phyloP scores from a whole-genome alignment of 2,888 invertebrate species.

The Norana najaformis region DNA sequence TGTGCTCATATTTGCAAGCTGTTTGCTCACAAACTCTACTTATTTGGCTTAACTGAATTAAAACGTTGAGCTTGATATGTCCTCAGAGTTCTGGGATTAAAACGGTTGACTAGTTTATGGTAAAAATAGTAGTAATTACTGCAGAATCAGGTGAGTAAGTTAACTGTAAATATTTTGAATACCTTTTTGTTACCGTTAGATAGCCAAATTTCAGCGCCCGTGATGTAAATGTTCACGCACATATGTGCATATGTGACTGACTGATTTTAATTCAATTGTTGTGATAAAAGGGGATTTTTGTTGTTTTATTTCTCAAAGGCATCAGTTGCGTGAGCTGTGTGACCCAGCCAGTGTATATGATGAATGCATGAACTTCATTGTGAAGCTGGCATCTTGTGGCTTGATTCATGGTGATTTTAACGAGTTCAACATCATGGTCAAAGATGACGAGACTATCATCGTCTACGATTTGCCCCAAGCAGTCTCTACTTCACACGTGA shows the following conservation, averaged over 20 bases:
- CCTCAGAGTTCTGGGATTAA: too few relatives aligned
- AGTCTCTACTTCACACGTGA: conserved; percentile 89
- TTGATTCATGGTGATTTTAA: conserved; percentile 99
- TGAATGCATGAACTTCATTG: conserved; percentile 88
- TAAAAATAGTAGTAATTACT: too few relatives aligned
- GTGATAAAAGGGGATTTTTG: too few relatives aligned
- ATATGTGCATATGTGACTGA: too few relatives aligned
- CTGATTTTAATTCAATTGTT: too few relatives aligned
- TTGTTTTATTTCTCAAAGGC: conserved; percentile 30
- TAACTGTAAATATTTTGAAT: too few relatives aligned
- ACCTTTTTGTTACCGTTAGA: too few relatives aligned
- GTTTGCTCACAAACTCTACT: neutral
- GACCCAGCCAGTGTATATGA: conserved; percentile 83
- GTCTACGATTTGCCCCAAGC: conserved; percentile 99
- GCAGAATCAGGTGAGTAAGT: too few relatives aligned
- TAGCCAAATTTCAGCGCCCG: too few relatives aligned
- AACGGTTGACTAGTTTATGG: too few relatives aligned
- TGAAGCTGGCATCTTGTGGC: conserved; percentile 86
- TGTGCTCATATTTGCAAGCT: neutral
- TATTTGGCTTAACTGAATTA: neutral
- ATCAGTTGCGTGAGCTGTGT: conserved; percentile 69
- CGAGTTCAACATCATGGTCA: conserved; percentile 93
- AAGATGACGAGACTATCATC: conserved; percentile 66
- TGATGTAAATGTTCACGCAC: too few relatives aligned
- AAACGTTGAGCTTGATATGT: too few relatives aligned